Evolutionary conservation across 1,140 invertebrate species (phyloP).

Genomic region (Brachionus koreanus): DNA sequence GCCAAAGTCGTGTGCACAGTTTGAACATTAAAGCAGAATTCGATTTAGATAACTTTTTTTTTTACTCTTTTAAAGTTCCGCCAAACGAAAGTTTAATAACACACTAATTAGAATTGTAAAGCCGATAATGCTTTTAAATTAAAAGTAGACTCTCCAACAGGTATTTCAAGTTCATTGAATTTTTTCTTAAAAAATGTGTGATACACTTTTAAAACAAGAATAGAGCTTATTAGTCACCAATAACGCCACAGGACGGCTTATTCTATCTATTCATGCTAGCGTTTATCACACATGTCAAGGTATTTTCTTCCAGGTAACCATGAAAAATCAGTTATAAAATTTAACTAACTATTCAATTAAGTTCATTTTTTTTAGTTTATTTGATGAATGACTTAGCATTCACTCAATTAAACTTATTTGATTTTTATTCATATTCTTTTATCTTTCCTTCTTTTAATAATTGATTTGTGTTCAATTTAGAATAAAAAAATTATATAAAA

Average conservation of each 20-base stretch:
- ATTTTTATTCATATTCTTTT: not conserved
- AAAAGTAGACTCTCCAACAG: not conserved
- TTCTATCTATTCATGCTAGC: not conserved
- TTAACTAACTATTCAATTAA: conserved; percentile 32
- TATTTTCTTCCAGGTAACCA: not conserved
- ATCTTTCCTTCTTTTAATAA: not conserved
- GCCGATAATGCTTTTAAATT: conserved; percentile 28
- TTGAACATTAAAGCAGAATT: not conserved
- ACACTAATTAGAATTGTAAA: conserved; percentile 9
- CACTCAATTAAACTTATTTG: conserved; percentile 20
- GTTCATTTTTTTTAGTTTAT: not conserved
- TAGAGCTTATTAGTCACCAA: conserved; percentile 27
- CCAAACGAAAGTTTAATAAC: conserved; percentile 12
- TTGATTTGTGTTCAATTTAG: conserved; percentile 20
- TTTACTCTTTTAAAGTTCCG: not conserved
- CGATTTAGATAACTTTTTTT: not conserved
- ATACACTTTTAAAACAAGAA: conserved; percentile 10
- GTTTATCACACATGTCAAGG: conserved; percentile 31
- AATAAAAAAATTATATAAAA: not conserved
- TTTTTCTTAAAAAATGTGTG: conserved; percentile 10
- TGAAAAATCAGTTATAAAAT: not conserved
- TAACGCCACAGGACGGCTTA: not conserved
- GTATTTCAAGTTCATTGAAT: conserved; percentile 16
- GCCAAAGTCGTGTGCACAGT: not conserved
- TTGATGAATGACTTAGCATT: conserved; percentile 13